phyloP scores from a whole-genome alignment of 2,113 vertebrate genomes.

The Struthio camelus region DNA sequence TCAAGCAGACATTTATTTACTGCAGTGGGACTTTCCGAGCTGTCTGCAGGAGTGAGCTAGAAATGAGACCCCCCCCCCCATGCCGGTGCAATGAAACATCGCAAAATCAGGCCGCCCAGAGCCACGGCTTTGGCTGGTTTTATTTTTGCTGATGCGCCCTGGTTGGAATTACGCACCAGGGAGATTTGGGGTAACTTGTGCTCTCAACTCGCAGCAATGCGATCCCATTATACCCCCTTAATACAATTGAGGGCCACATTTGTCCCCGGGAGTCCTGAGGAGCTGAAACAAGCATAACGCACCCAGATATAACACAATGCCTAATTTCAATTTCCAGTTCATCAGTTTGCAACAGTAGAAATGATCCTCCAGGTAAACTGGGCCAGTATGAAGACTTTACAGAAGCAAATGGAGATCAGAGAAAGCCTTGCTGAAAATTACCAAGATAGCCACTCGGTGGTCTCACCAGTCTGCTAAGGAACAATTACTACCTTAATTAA shows the following conservation, averaged over 20 bases:
- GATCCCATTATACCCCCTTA: not conserved
- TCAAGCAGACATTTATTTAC: not conserved
- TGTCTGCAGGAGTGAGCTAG: not conserved
- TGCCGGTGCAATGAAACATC: not conserved
- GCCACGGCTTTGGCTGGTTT: not conserved
- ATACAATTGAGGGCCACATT: not conserved
- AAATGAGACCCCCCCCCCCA: not conserved
- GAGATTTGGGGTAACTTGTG: not conserved
- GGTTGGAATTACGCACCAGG: not conserved
- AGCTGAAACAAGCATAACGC: constrained; percentile 26
- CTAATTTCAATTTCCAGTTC: constrained; percentile 49
- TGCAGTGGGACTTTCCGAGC: not conserved
- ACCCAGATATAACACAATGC: not conserved
- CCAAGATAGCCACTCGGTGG: not conserved
- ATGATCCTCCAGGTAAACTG: constrained; percentile 28
- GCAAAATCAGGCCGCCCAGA: not conserved
- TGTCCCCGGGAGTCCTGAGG: not conserved
- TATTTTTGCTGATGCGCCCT: not conserved
- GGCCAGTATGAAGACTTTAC: not conserved
- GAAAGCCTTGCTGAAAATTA: constrained; percentile 45
- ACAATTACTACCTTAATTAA: constrained; percentile 60
- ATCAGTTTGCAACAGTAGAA: constrained; percentile 31
- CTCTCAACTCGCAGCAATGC: not conserved
- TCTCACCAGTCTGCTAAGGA: constrained; percentile 14
- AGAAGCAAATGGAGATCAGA: constrained; percentile 58